A percentile compares a stretch with the other conserved stretches of the same genome.
Evolutionary conservation across 2,888 invertebrate genomes (phyloP).

Genomic region (Nebria brevicollis): DNA sequence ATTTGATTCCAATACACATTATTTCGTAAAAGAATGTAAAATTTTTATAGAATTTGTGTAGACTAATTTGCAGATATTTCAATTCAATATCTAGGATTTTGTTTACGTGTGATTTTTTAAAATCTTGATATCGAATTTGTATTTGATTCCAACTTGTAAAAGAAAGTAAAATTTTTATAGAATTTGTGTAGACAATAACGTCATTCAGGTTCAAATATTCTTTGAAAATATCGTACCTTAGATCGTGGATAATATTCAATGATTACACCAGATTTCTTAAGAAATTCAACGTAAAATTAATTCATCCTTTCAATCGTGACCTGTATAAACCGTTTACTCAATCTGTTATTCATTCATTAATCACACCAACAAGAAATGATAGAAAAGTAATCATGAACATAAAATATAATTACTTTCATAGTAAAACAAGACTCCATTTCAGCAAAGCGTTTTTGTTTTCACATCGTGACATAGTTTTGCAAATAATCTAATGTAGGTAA

Average conservation of each 20-base stretch:
- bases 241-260: background rate
- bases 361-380: background rate
- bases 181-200: background rate
- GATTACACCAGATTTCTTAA: background rate
- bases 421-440: background rate
- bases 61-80: no score
- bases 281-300: background rate
- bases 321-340: background rate
- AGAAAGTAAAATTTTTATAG: background rate
- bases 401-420: background rate
- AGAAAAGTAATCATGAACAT: background rate
- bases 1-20: no score
- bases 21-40: no score
- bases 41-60: no score
- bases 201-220: background rate
- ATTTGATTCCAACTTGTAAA: background rate
- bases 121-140: background rate
- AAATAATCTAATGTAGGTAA: slow-evolving; percentile 1
- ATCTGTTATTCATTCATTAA: background rate
- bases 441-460: background rate
- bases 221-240: background rate
- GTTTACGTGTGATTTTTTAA: no score
- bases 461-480: background rate
- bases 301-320: background rate
- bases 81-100: no score